Conservation (phyloP, 1,140 invertebrate genomes). For the Zaprionus lachaisei region DNA sequence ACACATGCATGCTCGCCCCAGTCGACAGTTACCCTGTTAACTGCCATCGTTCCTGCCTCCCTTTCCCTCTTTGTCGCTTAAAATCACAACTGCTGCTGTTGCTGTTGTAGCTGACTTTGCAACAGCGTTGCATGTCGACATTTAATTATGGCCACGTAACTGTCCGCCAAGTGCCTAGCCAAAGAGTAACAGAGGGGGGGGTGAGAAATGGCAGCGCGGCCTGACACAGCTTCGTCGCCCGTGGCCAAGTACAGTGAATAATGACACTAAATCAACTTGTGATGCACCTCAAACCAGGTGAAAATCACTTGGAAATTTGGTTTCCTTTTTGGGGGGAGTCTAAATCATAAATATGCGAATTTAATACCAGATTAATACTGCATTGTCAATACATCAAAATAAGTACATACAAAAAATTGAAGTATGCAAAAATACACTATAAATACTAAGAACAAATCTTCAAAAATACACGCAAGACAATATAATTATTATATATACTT, state of each 20-base stretch:
- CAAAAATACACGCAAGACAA: not conserved
- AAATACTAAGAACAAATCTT: no score
- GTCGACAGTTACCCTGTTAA: conserved; percentile 16
- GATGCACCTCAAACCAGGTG: no score
- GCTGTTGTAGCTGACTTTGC: conserved; percentile 45
- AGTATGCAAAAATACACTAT: not conserved
- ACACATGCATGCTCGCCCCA: not conserved
- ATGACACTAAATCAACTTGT: not conserved
- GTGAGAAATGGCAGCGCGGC: no score
- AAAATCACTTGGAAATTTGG: not conserved
- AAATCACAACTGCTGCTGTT: conserved; percentile 28
- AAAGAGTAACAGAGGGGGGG: not conserved
- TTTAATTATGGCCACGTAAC: conserved; percentile 77
- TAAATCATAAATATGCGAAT: not conserved
- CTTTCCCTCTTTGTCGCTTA: not conserved
- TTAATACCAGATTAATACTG: not conserved
- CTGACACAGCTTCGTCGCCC: not conserved
- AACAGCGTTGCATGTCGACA: conserved; percentile 74
- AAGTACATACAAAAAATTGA: not conserved
- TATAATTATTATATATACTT: no score
- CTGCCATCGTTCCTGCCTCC: not conserved
- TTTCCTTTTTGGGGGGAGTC: not conserved
- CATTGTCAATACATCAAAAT: no score
- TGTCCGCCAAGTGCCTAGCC: conserved; percentile 41
- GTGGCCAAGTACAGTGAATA: conserved; percentile 21